Evolutionary conservation across 1,140 invertebrate genomes (phyloP).

Genomic region (Lepidurus arcticus): DNA sequence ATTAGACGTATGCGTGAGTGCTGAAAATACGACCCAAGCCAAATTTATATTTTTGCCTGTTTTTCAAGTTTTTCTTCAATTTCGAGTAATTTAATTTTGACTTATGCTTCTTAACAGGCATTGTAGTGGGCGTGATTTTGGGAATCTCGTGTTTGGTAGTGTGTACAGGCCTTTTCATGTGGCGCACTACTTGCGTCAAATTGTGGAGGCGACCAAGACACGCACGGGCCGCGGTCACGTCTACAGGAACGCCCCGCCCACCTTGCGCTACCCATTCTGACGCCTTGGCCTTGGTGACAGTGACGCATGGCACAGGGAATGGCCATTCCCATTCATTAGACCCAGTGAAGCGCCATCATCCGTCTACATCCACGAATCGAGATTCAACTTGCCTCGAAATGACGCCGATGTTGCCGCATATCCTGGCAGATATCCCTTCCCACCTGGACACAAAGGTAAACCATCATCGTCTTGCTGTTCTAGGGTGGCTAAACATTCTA

Average conservation of each 20-base stretch:
- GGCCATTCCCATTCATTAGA: slow-evolving; percentile 31
- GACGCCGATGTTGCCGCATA: slow-evolving; percentile 42
- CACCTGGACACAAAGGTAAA: slow-evolving; percentile 49
- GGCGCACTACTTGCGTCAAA: slow-evolving; percentile 14
- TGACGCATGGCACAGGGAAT: slow-evolving; percentile 39
- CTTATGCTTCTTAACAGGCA: slow-evolving; percentile 38
- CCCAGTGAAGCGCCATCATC: slow-evolving; percentile 33
- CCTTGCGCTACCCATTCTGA: slow-evolving; percentile 43
- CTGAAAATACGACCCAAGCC: not conserved
- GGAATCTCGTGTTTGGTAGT: slow-evolving; percentile 36
- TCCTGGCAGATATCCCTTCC: slow-evolving; percentile 39
- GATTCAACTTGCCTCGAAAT: slow-evolving; percentile 44
- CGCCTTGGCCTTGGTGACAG: slow-evolving; percentile 39
- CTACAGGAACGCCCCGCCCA: slow-evolving; percentile 44
- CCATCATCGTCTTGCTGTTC: not conserved
- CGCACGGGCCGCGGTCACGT: not conserved
- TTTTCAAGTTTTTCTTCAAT: too few species aligned
- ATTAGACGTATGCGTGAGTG: not conserved
- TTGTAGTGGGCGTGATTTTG: slow-evolving; percentile 37
- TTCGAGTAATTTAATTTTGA: not conserved
- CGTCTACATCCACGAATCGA: slow-evolving; percentile 32
- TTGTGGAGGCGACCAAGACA: not conserved
- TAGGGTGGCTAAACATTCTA: not conserved
- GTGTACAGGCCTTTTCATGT: slow-evolving; percentile 29
- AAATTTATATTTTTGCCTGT: not conserved